Evolutionary conservation across 2,888 invertebrate genomes (phyloP).

Genomic region (Heliconius aoede): DNA sequence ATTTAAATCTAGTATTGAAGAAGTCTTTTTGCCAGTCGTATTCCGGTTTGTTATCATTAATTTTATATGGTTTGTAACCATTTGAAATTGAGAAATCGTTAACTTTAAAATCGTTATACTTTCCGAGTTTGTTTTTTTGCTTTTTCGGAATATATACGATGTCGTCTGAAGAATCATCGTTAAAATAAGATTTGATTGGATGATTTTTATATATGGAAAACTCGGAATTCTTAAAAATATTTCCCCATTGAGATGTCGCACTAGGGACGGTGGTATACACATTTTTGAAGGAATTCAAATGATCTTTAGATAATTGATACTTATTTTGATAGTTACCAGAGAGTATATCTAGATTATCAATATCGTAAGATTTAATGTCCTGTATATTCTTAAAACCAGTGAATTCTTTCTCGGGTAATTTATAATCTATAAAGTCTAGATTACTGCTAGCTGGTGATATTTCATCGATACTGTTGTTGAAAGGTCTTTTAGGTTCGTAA

Average conservation of each 20-base stretch:
- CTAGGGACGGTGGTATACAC: slow-evolving; percentile 61
- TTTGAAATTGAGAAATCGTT: slow-evolving; percentile 59
- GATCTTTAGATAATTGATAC: slow-evolving; percentile 61
- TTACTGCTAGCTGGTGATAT: slow-evolving; percentile 70
- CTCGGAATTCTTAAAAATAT: slow-evolving; percentile 63
- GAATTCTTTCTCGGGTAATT: slow-evolving; percentile 63
- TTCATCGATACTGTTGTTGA: slow-evolving; percentile 63
- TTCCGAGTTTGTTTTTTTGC: slow-evolving; percentile 58
- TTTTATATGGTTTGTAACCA: slow-evolving; percentile 60
- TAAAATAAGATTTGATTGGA: slow-evolving; percentile 59
- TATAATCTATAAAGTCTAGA: slow-evolving; percentile 62
- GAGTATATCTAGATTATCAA: slow-evolving; percentile 56
- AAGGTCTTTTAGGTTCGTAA: slow-evolving; percentile 61
- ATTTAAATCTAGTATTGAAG: slow-evolving; percentile 66
- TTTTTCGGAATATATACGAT: slow-evolving; percentile 73
- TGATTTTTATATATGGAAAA: slow-evolving; percentile 61
- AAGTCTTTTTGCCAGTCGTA: slow-evolving; percentile 67
- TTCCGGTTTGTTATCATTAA: slow-evolving; percentile 55
- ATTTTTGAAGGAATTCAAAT: slow-evolving; percentile 64
- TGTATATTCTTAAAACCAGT: slow-evolving; percentile 66
- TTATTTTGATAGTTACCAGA: slow-evolving; percentile 57
- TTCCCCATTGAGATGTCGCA: slow-evolving; percentile 70
- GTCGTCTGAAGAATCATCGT: slow-evolving; percentile 60
- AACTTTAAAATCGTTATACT: slow-evolving; percentile 58
- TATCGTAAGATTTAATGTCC: slow-evolving; percentile 58